Conservation (phyloP, 2,888 invertebrate species). For the Siphlonurus alternatus region DNA sequence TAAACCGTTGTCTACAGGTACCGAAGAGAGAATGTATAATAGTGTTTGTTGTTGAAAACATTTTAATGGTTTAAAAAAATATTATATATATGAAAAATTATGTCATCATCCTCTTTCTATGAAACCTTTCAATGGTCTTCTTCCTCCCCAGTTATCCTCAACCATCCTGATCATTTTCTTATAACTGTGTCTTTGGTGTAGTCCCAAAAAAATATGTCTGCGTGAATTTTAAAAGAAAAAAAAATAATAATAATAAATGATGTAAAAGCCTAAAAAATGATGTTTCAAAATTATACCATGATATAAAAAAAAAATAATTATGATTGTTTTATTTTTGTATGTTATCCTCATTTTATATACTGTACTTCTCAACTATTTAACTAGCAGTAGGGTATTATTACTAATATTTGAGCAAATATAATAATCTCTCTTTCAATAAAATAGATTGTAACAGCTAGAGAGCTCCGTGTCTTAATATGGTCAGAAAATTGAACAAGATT, state of each 20-base stretch:
- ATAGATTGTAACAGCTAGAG: no score
- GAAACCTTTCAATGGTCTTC: background rate
- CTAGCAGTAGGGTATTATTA: no score
- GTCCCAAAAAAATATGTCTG: background rate
- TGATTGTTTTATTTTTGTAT: background rate
- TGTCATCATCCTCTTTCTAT: background rate
- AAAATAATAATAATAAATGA: background rate
- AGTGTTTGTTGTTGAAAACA: no score
- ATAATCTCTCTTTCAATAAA: no score
- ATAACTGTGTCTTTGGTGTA: background rate
- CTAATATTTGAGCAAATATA: no score
- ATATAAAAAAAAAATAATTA: background rate
- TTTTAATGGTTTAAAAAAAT: no score
- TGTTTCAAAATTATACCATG: background rate
- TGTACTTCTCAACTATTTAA: no score
- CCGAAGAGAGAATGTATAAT: no score
- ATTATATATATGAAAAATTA: no score
- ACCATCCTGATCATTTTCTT: background rate
- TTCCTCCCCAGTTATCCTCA: background rate
- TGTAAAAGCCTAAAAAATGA: background rate
- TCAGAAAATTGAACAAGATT: no score
- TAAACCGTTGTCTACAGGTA: no score
- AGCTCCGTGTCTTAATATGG: no score
- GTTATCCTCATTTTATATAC: background rate
- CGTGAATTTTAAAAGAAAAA: background rate